These are phyloP conservation scores for Trachelus troglodyta DNA, from an alignment of 2,888 invertebrate genomes.

Conservation along the genomic window DNA sequence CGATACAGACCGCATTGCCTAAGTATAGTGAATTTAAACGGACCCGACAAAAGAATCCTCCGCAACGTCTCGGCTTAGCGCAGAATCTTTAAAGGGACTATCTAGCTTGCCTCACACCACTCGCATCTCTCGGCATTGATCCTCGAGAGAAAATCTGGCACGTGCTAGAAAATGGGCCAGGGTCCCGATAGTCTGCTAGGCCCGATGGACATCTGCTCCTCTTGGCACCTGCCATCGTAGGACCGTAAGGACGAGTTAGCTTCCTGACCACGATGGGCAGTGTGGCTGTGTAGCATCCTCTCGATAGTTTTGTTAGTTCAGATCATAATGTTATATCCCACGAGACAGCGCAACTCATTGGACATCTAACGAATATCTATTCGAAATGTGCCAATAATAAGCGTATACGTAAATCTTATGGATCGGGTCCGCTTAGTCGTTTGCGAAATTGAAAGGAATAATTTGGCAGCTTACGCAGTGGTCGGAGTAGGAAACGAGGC, in stretches of 20 bases:
- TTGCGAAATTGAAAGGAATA: background rate
- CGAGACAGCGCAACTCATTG: background rate
- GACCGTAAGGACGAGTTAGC: background rate
- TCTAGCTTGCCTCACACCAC: background rate
- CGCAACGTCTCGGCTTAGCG: background rate
- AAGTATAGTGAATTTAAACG: background rate
- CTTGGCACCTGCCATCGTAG: background rate
- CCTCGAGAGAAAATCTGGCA: background rate
- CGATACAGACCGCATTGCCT: background rate
- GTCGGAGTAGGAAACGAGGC: background rate
- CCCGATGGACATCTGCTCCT: background rate
- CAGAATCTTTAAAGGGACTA: background rate
- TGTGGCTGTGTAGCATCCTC: background rate
- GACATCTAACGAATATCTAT: background rate
- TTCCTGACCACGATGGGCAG: background rate
- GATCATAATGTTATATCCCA: background rate
- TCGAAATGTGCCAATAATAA: background rate
- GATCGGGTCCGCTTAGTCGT: background rate
- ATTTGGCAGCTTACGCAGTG: background rate
- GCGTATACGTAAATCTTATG: background rate
- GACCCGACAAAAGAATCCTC: background rate
- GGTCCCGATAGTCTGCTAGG: background rate
- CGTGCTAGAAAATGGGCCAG: background rate
- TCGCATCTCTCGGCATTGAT: background rate
- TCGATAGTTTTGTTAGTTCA: background rate